Percentiles rank a stretch among this genome's conserved stretches.
Evolutionary conservation across 2,113 vertebrate genomes (phyloP).

Genomic region (Hemiscyllium ocellatum): DNA sequence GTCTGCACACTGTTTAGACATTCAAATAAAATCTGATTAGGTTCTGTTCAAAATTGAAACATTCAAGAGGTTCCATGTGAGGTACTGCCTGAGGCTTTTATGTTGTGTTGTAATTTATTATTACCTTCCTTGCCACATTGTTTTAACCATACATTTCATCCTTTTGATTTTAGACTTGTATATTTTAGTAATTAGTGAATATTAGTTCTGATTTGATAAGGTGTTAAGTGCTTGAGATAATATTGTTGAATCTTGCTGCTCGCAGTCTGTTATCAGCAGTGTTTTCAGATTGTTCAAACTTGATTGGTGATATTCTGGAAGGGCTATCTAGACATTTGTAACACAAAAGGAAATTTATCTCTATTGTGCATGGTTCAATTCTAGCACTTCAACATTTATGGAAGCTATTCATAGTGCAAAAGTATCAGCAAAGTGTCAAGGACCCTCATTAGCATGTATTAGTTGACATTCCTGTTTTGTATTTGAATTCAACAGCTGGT

Average conservation of each 20-base stretch:
- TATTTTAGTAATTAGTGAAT: not conserved
- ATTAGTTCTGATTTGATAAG: not conserved
- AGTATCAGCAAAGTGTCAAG: not conserved
- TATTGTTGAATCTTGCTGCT: not conserved
- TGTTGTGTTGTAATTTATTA: not conserved
- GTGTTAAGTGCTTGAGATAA: not conserved
- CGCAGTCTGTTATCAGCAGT: not conserved
- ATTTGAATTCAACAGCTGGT: not conserved
- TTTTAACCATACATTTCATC: not conserved
- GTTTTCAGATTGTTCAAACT: not conserved
- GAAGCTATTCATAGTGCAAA: not conserved
- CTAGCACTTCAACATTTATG: not conserved
- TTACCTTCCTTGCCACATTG: not conserved
- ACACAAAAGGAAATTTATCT: not conserved
- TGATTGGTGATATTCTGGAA: constrained; percentile 2
- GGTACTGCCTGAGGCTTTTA: not conserved
- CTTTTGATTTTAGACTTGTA: not conserved
- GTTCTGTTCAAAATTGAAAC: not conserved
- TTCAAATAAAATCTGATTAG: not conserved
- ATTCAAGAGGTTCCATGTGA: not conserved
- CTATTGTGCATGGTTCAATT: not conserved
- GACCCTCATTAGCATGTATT: not conserved
- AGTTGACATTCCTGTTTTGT: not conserved
- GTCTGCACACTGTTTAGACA: not conserved
- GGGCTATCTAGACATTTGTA: not conserved